These are phyloP conservation scores for Eupithecia exiguata DNA, from an alignment of 2,888 invertebrate genomes.

Conservation along the genomic window DNA sequence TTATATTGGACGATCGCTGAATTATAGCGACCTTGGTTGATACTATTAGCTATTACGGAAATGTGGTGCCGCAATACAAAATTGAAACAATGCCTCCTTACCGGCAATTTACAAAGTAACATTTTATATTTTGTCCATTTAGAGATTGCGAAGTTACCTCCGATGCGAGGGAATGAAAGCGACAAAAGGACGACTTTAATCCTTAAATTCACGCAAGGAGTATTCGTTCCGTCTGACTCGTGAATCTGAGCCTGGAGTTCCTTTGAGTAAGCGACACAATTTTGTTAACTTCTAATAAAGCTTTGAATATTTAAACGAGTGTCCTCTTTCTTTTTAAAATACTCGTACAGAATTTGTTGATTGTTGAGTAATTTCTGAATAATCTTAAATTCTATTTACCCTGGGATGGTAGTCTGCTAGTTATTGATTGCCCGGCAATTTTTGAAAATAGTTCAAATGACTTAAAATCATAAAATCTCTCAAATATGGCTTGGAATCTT, in stretches of 20 bases:
- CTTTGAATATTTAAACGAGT: constrained; percentile 40
- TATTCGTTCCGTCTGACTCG: neutral
- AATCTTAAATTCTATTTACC: no score
- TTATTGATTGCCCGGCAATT: no score
- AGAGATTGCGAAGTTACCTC: neutral
- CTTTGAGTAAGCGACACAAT: constrained; percentile 42
- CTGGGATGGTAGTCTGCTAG: no score
- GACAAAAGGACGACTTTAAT: constrained; percentile 1
- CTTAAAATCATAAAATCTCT: no score
- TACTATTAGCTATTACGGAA: constrained; percentile 7
- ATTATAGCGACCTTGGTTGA: constrained; percentile 9
- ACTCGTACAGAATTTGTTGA: constrained; percentile 24
- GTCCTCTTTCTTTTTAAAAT: constrained; percentile 34
- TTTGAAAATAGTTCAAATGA: no score
- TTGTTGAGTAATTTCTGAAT: neutral
- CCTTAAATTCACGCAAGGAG: constrained; percentile 18
- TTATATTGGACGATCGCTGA: constrained; percentile 8
- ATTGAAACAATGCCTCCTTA: neutral
- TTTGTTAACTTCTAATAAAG: constrained; percentile 42
- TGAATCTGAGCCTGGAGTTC: constrained; percentile 30
- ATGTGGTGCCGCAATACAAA: constrained; percentile 11
- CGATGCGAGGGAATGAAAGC: neutral
- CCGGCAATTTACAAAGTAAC: neutral
- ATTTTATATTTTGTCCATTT: neutral
- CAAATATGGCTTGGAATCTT: no score